A percentile compares a stretch with the other conserved stretches of the same genome.
These are phyloP conservation scores for Matsumurasca onukii DNA, from an alignment of 1,140 invertebrate species.

Conservation along the genomic window DNA sequence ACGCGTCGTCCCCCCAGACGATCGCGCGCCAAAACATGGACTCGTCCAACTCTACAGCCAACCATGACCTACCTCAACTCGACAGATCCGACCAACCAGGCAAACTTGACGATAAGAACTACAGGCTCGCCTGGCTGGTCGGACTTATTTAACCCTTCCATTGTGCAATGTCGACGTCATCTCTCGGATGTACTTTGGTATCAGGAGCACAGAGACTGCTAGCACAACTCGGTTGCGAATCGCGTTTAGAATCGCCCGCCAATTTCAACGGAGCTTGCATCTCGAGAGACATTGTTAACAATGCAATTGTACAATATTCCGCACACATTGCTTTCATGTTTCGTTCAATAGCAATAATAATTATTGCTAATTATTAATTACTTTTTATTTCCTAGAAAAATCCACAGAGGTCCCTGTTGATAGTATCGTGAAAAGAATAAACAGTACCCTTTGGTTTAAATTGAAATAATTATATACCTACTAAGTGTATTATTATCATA, in stretches of 20 bases:
- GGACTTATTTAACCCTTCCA: conserved; percentile 11
- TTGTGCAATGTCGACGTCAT: conserved; percentile 14
- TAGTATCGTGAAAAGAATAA: too few species aligned
- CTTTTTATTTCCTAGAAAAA: too few species aligned
- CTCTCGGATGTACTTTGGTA: conserved; percentile 24
- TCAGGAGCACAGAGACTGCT: conserved; percentile 8
- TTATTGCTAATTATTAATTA: too few species aligned
- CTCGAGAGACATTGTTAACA: too few species aligned
- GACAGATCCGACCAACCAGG: background rate
- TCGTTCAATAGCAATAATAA: too few species aligned
- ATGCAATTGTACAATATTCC: too few species aligned
- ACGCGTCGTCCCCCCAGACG: conserved; percentile 9
- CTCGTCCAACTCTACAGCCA: conserved; percentile 3
- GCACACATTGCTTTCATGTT: too few species aligned
- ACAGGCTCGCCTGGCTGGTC: background rate
- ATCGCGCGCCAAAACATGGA: conserved; percentile 12
- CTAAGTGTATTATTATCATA: too few species aligned
- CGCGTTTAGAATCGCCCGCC: background rate
- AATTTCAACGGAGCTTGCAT: background rate
- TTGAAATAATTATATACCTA: too few species aligned
- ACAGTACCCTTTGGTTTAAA: too few species aligned
- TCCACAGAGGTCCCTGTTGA: too few species aligned
- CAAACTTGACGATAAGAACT: background rate
- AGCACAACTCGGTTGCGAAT: background rate
- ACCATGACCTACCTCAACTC: conserved; percentile 23